Conservation (phyloP, 2,113 vertebrate genomes). For the Dasypus novemcinctus region DNA sequence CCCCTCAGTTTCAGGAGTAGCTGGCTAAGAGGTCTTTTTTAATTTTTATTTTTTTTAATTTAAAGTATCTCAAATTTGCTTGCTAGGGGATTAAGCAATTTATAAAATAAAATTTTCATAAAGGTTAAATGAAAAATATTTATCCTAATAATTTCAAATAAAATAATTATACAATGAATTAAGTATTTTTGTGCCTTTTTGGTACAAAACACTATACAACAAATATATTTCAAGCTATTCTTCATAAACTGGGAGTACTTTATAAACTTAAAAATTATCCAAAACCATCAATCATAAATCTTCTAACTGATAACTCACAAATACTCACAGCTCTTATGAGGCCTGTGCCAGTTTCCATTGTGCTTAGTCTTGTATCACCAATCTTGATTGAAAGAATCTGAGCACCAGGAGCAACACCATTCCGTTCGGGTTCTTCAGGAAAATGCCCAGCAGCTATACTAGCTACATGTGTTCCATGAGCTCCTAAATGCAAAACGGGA, state of each 20-base stretch:
- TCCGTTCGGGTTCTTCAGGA: conserved; percentile 95
- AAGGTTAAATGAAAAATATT: not conserved
- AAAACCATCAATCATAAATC: not conserved
- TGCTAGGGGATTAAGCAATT: not conserved
- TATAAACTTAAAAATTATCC: not conserved
- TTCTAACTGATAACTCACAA: not conserved
- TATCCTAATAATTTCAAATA: not conserved
- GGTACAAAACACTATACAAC: not conserved
- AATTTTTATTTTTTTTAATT: not conserved
- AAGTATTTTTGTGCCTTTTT: not conserved
- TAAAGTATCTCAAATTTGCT: not conserved
- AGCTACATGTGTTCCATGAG: conserved; percentile 98
- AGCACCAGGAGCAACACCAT: conserved; percentile 95
- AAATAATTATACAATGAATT: not conserved
- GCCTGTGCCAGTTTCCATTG: conserved; percentile 99
- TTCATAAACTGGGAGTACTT: not conserved
- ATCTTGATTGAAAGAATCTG: conserved; percentile 98
- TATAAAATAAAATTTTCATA: not conserved
- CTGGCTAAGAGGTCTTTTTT: not conserved
- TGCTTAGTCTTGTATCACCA: conserved; percentile 96
- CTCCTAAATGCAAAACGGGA: conserved; percentile 83
- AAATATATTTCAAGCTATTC: not conserved
- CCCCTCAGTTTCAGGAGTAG: not conserved
- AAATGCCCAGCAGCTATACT: conserved; percentile 98
- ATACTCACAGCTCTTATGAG: conserved; percentile 94